A percentile compares a stretch with the other conserved stretches of the same genome.
Conservation (phyloP, 2,113 vertebrate species). For the Crypturellus undulatus region DNA sequence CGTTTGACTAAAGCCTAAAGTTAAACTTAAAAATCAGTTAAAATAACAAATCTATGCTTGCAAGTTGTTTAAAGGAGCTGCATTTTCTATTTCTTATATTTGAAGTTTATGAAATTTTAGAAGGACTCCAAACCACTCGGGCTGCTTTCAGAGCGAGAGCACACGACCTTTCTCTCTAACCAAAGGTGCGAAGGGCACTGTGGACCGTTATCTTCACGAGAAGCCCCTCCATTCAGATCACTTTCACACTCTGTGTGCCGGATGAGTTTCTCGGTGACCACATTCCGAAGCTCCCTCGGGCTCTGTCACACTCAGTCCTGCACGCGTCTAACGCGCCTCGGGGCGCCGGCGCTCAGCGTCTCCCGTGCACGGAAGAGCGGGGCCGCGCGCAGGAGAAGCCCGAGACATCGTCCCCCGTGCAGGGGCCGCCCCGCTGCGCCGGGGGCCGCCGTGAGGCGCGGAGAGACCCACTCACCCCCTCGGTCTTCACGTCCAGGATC, state of each 20-base stretch:
- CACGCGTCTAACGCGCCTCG: too few relatives aligned
- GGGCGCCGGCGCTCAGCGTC: too few relatives aligned
- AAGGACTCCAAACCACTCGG: background rate
- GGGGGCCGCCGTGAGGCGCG: background rate
- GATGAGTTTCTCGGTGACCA: rapidly evolving
- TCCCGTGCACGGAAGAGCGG: too few relatives aligned
- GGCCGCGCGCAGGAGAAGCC: too few relatives aligned
- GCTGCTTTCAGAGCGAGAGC: background rate
- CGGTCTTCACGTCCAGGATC: constrained; percentile 91
- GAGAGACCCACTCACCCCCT: constrained; percentile 81
- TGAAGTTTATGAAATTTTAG: background rate
- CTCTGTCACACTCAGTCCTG: background rate
- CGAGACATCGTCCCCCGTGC: too few relatives aligned
- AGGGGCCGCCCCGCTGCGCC: too few relatives aligned
- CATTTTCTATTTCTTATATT: background rate
- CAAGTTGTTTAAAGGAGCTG: rapidly evolving
- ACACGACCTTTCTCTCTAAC: background rate
- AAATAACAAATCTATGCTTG: background rate
- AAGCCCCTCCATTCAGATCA: background rate
- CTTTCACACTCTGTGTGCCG: background rate
- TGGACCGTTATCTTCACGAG: background rate
- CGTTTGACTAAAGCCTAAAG: background rate
- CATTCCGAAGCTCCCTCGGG: background rate
- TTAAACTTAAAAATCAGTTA: rapidly evolving
- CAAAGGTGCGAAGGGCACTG: background rate